Conservation (phyloP, 2,113 vertebrate species). For the Gopherus flavomarginatus region DNA sequence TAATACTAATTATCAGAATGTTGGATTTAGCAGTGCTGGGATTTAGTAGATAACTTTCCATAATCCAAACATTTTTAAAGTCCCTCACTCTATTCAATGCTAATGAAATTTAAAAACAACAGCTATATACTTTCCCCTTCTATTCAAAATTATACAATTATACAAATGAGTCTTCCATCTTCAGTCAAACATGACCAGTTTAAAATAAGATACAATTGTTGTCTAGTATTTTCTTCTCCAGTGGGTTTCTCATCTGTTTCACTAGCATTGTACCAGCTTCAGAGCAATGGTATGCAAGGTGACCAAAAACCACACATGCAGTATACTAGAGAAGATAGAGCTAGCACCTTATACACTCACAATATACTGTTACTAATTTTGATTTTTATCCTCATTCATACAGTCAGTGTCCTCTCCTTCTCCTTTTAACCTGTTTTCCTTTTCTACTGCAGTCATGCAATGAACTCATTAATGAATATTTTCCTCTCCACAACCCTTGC, state of each 20-base stretch:
- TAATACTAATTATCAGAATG: not conserved
- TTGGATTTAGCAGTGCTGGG: not conserved
- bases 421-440: constrained; percentile 74
- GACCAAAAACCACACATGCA: constrained; percentile 25
- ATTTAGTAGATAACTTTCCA: not conserved
- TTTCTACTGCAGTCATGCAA: constrained; percentile 68
- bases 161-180: not conserved
- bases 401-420: constrained; percentile 64
- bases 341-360: constrained; percentile 72
- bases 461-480: constrained; percentile 72
- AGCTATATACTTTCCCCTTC: not conserved
- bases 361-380: constrained; percentile 71
- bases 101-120: not conserved
- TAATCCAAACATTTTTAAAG: not conserved
- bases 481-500: constrained; percentile 43
- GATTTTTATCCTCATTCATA: constrained; percentile 75
- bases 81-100: not conserved
- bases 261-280: constrained; percentile 4
- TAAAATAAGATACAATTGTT: not conserved
- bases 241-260: constrained; percentile 9
- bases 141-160: not conserved
- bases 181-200: not conserved
- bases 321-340: constrained; percentile 52
- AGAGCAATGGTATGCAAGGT: constrained; percentile 40
- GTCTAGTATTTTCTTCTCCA: not conserved